Conservation (phyloP, 2,797 vertebrate species). For the Gambusia yucatana region DNA sequence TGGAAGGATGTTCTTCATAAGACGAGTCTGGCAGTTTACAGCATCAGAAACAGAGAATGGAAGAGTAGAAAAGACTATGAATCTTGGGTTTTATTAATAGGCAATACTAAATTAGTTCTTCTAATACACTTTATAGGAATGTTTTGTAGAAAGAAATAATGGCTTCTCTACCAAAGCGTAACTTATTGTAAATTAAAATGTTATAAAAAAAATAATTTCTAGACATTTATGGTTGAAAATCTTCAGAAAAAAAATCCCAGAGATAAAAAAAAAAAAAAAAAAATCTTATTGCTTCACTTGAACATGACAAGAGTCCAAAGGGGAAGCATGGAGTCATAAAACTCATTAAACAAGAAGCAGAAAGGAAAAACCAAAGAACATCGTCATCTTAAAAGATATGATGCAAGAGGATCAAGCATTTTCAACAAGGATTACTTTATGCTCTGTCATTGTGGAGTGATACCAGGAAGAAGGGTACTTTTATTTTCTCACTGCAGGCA, state of each 20-base stretch:
- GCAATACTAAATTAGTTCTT: background rate
- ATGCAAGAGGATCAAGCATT: constrained; percentile 47
- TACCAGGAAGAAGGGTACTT: constrained; percentile 52
- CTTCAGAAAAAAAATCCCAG: constrained; percentile 55
- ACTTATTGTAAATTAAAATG: constrained; percentile 33
- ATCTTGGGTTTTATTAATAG: background rate
- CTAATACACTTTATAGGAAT: constrained; percentile 4
- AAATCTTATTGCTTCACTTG: constrained; percentile 74
- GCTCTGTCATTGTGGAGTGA: constrained; percentile 59
- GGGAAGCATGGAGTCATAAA: constrained; percentile 64
- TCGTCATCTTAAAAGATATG: constrained; percentile 58
- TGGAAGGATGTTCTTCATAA: constrained; percentile 44
- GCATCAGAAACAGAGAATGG: constrained; percentile 24
- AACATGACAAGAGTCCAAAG: constrained; percentile 69
- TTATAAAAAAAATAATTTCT: constrained; percentile 46
- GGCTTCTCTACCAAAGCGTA: constrained; percentile 42
- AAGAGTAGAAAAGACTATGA: background rate
- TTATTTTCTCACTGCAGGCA: constrained; percentile 49
- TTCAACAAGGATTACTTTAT: constrained; percentile 59
- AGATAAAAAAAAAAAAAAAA: constrained; percentile 49
- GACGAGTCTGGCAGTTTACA: constrained; percentile 17
- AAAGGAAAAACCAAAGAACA: constrained; percentile 42
- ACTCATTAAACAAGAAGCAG: constrained; percentile 54
- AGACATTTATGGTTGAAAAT: constrained; percentile 59
- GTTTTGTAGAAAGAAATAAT: constrained; percentile 3